phyloP scores from a whole-genome alignment of 1,140 invertebrate species.

The Bombus haemorrhoidalis region DNA sequence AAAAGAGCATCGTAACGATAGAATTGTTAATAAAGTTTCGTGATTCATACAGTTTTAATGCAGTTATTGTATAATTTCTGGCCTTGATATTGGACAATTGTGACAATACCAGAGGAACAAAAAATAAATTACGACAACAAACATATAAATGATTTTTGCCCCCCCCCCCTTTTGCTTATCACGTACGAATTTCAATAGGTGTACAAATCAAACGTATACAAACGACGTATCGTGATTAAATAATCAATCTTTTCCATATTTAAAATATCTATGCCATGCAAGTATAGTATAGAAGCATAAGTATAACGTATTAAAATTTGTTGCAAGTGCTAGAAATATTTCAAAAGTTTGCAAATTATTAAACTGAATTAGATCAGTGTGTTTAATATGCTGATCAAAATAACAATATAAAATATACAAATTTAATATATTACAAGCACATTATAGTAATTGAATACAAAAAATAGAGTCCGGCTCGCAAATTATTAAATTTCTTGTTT shows the following conservation, averaged over 20 bases:
- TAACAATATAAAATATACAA: not conserved
- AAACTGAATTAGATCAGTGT: too few relatives aligned
- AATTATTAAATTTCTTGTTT: not conserved
- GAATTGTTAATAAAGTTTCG: not conserved
- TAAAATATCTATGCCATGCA: too few relatives aligned
- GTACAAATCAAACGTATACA: too few relatives aligned
- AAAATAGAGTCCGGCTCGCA: not conserved
- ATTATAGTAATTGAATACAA: not conserved
- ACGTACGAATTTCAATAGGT: too few relatives aligned
- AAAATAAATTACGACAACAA: not conserved
- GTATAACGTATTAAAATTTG: too few relatives aligned
- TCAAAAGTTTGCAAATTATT: too few relatives aligned
- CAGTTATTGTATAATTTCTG: not conserved
- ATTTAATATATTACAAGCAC: not conserved
- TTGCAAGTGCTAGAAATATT: too few relatives aligned
- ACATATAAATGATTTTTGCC: not conserved
- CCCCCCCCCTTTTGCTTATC: not conserved
- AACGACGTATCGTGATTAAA: too few relatives aligned
- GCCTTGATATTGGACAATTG: not conserved
- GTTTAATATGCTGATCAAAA: too few relatives aligned
- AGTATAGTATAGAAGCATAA: too few relatives aligned
- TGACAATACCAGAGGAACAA: not conserved
- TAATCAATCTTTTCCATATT: too few relatives aligned
- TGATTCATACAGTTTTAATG: not conserved
- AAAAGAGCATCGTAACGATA: not conserved